These are phyloP conservation scores for Narcine bancroftii DNA, from an alignment of 2,113 vertebrate species.

Conservation along the genomic window DNA sequence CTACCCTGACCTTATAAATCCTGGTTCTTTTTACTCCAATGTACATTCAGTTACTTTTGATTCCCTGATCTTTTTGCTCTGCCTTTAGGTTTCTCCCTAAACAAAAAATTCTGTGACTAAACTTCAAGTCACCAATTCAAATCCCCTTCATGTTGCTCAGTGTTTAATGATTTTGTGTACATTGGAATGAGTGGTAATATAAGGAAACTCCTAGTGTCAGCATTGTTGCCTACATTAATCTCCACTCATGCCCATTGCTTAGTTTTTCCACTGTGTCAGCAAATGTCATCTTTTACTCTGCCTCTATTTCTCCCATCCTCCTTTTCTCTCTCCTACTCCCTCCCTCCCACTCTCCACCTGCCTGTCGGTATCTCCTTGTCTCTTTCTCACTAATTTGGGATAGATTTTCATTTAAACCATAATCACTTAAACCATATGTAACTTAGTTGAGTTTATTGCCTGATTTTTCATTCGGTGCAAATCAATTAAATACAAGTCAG, in stretches of 20 bases:
- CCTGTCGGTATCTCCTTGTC: too few species aligned
- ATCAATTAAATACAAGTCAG: neutral
- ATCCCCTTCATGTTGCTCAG: neutral
- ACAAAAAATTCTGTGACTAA: neutral
- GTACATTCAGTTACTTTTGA: too few species aligned
- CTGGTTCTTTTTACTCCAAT: too few species aligned
- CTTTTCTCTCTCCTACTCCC: neutral
- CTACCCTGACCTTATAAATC: neutral
- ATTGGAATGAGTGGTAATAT: neutral
- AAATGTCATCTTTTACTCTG: neutral
- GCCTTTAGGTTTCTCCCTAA: neutral
- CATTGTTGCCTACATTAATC: too few species aligned
- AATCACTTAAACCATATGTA: too few species aligned
- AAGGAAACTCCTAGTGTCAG: neutral
- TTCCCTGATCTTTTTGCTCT: neutral
- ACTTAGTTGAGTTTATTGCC: too few species aligned
- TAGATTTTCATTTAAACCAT: too few species aligned
- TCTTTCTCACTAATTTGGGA: too few species aligned
- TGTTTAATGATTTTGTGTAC: neutral
- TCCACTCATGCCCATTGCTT: neutral
- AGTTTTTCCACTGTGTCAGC: neutral
- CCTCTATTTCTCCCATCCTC: neutral
- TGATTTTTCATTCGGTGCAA: neutral
- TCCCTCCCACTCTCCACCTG: too few species aligned
- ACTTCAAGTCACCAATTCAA: neutral